phyloP scores from a whole-genome alignment of 2,888 invertebrate species.

The Fissipunctia ypsillon region DNA sequence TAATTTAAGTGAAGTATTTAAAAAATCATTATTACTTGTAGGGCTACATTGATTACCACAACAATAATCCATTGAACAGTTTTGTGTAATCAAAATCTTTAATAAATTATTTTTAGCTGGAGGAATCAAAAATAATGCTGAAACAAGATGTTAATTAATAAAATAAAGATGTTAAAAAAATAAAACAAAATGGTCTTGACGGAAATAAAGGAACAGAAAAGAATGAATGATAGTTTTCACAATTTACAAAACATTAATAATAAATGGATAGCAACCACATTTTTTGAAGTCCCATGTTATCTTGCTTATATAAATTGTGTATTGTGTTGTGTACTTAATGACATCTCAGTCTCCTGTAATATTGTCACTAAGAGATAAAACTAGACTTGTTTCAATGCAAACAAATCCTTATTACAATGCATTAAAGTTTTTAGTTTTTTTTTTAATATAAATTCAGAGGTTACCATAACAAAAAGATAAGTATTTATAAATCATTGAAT shows the following conservation, averaged over 20 bases:
- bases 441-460: conserved; percentile 26
- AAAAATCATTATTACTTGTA: conserved; percentile 12
- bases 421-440: conserved; percentile 13
- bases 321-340: background rate
- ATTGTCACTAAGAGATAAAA: conserved; percentile 12
- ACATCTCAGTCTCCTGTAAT: background rate
- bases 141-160: conserved; percentile 15
- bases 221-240: background rate
- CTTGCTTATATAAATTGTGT: conserved; percentile 4
- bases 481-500: too few species aligned
- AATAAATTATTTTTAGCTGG: conserved; percentile 12
- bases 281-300: background rate
- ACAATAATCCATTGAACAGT: conserved; percentile 3
- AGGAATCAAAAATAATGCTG: conserved; percentile 18
- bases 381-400: conserved; percentile 9
- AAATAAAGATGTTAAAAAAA: background rate
- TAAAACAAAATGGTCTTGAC: background rate
- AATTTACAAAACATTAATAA: background rate
- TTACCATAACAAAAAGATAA: conserved; percentile 37
- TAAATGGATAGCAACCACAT: background rate
- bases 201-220: background rate
- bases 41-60: conserved; percentile 10
- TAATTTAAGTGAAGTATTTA: background rate
- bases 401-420: conserved; percentile 19
- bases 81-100: background rate